These are phyloP conservation scores for Ia io DNA, from an alignment of 2,113 vertebrate genomes.

Conservation along the genomic window DNA sequence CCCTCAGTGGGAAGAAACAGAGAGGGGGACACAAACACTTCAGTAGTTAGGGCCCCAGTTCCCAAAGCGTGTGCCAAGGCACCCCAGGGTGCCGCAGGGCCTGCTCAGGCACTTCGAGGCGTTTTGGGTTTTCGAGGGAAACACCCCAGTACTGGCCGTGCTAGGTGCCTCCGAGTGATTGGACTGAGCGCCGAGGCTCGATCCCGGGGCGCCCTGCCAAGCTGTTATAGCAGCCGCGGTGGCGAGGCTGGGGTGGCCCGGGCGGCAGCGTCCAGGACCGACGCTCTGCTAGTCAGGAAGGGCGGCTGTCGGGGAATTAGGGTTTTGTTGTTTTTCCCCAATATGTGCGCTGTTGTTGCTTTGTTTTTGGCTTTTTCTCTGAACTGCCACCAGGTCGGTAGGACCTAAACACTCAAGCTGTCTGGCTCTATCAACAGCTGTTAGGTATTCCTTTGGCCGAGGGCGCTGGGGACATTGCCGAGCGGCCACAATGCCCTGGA, in stretches of 20 bases:
- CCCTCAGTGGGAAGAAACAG: not conserved
- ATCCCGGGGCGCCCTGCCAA: fast-evolving
- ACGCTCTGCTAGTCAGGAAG: not conserved
- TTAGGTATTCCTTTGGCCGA: not conserved
- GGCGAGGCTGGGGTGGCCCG: fast-evolving
- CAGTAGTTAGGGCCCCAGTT: fast-evolving
- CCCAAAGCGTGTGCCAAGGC: not conserved
- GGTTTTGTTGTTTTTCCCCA: not conserved
- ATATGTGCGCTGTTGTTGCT: not conserved
- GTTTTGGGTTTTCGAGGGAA: not conserved
- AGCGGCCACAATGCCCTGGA: fast-evolving
- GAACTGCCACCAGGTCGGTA: not conserved
- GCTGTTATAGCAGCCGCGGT: not conserved
- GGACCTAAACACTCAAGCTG: too few species aligned
- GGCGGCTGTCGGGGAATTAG: too few species aligned
- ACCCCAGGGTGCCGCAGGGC: not conserved
- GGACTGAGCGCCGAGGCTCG: fast-evolving
- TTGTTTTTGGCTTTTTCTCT: not conserved
- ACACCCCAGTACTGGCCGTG: fast-evolving
- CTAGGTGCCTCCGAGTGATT: fast-evolving
- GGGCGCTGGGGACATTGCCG: not conserved
- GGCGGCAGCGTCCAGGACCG: fast-evolving
- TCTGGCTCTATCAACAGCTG: not conserved
- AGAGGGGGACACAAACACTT: fast-evolving
- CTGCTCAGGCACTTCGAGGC: too few species aligned